phyloP scores from a whole-genome alignment of 2,888 invertebrate species.

The Erebia palarica region DNA sequence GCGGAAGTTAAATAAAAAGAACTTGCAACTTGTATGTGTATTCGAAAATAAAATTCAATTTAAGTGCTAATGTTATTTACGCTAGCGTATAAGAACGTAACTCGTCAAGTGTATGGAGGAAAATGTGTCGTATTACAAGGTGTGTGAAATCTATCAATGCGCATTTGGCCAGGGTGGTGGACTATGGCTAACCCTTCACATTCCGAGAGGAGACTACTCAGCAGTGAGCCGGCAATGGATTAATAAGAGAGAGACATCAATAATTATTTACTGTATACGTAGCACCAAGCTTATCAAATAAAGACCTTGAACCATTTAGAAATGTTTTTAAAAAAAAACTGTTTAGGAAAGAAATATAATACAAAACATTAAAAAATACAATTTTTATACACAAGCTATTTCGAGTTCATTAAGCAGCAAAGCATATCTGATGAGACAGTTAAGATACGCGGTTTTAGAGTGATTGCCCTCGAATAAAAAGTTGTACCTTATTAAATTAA shows the following conservation, averaged over 20 bases:
- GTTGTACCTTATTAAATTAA: not conserved
- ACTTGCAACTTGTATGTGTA: too few species aligned
- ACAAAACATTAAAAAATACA: too few species aligned
- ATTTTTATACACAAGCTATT: too few species aligned
- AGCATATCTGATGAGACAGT: slow-evolving; percentile 12
- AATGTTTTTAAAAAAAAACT: too few species aligned
- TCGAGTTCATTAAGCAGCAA: not conserved
- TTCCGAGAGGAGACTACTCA: too few species aligned
- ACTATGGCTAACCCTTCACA: too few species aligned
- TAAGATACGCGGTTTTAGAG: not conserved
- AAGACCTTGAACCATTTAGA: too few species aligned
- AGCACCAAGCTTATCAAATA: not conserved
- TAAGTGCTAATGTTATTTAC: not conserved
- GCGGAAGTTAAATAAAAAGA: too few species aligned
- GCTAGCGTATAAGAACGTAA: slow-evolving; percentile 3
- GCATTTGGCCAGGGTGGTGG: too few species aligned
- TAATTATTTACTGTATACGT: slow-evolving; percentile 6
- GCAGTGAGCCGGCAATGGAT: too few species aligned
- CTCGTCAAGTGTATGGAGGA: slow-evolving; percentile 11
- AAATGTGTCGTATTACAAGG: slow-evolving; percentile 9
- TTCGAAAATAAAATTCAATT: not conserved
- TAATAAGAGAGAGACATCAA: not conserved
- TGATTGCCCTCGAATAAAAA: not conserved
- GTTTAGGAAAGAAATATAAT: too few species aligned
- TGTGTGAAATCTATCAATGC: too few species aligned